These are phyloP conservation scores for Resseliella maxima DNA, from an alignment of 2,888 invertebrate species.

Conservation along the genomic window DNA sequence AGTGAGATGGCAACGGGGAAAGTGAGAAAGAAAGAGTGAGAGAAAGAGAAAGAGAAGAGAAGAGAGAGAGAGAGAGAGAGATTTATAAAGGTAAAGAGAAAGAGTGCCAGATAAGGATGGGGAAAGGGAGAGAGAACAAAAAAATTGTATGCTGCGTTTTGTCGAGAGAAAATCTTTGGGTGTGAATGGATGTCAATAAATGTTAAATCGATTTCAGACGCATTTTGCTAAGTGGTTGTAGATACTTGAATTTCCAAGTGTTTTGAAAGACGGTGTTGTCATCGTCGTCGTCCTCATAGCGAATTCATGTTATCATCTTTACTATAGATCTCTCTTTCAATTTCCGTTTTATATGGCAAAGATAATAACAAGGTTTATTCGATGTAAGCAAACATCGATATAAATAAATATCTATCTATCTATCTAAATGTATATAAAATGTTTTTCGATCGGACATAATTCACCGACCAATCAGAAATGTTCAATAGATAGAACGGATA, in stretches of 20 bases:
- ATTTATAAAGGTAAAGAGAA: background rate
- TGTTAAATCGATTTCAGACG: slow-evolving; percentile 30
- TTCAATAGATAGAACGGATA: background rate
- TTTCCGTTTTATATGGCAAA: background rate
- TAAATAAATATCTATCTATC: too few species aligned
- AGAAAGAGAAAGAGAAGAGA: background rate
- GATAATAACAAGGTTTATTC: background rate
- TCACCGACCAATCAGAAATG: background rate
- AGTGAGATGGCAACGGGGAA: background rate
- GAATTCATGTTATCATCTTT: background rate
- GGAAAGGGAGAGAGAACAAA: background rate
- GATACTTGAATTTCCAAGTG: background rate
- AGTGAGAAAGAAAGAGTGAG: background rate
- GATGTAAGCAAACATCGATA: background rate
- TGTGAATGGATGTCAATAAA: slow-evolving; percentile 23
- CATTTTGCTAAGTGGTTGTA: slow-evolving; percentile 5
- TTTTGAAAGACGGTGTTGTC: background rate
- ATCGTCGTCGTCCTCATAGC: background rate
- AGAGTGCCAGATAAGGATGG: background rate
- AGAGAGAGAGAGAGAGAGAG: background rate
- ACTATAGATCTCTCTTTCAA: slow-evolving; percentile 12
- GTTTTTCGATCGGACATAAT: too few species aligned
- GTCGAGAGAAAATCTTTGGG: background rate
- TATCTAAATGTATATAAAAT: too few species aligned
- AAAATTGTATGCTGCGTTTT: too few species aligned